Percentiles rank a stretch among this genome's conserved stretches.
Conservation (phyloP, 2,797 vertebrate species). For the Intellagama lesueurii region DNA sequence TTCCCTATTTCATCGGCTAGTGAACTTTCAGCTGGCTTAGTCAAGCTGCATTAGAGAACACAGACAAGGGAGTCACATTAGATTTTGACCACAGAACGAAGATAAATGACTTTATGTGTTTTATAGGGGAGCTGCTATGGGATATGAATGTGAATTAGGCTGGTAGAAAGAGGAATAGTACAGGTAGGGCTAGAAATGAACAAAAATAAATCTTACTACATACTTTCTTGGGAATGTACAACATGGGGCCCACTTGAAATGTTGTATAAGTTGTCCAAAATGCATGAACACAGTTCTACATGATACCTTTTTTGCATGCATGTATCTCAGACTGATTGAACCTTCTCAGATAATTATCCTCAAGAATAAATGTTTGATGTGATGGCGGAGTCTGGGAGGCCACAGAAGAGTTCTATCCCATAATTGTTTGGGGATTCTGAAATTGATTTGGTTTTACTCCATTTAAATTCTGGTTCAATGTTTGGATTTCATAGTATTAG, state of each 20-base stretch:
- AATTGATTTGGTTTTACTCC: background rate
- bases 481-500: background rate
- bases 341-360: background rate
- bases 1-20: conserved; percentile 63
- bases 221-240: conserved; percentile 17
- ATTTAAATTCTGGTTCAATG: background rate
- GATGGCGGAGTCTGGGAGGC: background rate
- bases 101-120: conserved; percentile 75
- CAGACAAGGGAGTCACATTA: conserved; percentile 69
- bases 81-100: conserved; percentile 76
- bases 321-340: background rate
- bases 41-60: conserved; percentile 64
- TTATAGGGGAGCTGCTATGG: conserved; percentile 59
- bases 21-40: conserved; percentile 66
- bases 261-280: background rate
- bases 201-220: conserved; percentile 60
- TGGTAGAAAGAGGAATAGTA: conserved; percentile 28
- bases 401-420: background rate
- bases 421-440: background rate
- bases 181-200: conserved; percentile 49
- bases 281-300: background rate
- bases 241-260: background rate
- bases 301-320: background rate
- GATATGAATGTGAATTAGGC: conserved; percentile 63
- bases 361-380: background rate